Evolutionary conservation across 1,140 invertebrate genomes (phyloP), one percentile per base, ranked within the genome.

Genomic region (Calycopis cecrops): DNA sequence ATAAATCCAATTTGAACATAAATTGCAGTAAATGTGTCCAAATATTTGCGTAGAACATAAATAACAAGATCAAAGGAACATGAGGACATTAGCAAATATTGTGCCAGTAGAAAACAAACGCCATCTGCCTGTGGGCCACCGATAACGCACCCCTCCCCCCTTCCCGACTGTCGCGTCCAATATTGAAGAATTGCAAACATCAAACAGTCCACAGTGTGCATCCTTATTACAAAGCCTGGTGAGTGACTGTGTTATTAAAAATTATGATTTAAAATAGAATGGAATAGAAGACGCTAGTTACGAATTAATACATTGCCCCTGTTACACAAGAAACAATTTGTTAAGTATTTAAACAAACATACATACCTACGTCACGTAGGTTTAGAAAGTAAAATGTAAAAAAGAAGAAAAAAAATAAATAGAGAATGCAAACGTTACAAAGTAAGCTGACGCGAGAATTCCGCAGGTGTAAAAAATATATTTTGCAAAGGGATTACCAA

Each of bases 131-230:
- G 70, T 51, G 52, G 60, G 57, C 44, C 52, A 58, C 57, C 55
- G 72, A 76, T 76, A 69, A 66, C 64, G 17, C 12, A 40, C 12
- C 40, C 14, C 12, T 12, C 40, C 68, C 57, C 62, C 55, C 60
- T 62, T 49, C 61, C 62, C 66, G 65, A n/a, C n/a, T n/a, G n/a
- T n/a, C 66, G 52, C 64, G 70, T 76, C 74, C 69, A 72, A 69
- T 76, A 78, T 72, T 74, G 65, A 74, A 74, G 56, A 71, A 65
- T 76, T 59, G 71, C 69, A 76, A 76, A 73, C 69, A 72, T n/a
- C n/a, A n/a, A n/a, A 66, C 52, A 68, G 65, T 52, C 52, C 65
- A 48, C 17, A 33, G 12, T 10, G 48, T 48, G 48, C 48, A 12
- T 35, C 49, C 38, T 34, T 48, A 50, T 47, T 55, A 49, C 40